Base-by-base conservation (phyloP, 92 coral and sea anemone genomes). In the Heliopora coerulea region DNA sequence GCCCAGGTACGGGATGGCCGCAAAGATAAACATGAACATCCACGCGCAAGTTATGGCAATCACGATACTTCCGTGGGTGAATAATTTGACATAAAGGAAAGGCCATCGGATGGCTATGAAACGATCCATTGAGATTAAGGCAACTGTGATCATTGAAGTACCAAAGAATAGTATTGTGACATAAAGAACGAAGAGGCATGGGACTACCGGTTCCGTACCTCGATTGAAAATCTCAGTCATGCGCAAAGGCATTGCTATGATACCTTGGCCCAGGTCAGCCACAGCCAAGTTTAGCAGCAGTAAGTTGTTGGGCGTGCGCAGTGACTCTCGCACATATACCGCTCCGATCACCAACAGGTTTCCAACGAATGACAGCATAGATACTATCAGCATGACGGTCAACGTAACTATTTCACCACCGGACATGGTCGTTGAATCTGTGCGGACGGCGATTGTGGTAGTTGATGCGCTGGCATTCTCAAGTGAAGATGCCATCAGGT, bases 101-200 rank as follows among this genome's bases (percentile, higher is more conserved):
- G 97, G 95, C 68, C 85, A 68, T 14, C 82, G 84, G 7, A 91
- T 79, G 26, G 97, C 96, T 18, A 91, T 32, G 64, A 89, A 91
- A 9, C 97, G 88, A 65, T 91, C 97, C 27, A 87, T 58, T 49
- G 96, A 89, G 61, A 91, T 91, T 10, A 91, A 60, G 11, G 97
- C 84, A 41, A 91, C 63, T 48, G 85, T 91, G 12, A 91, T 72
- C 66, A 89, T 91, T n/a, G 96, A 88, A 11, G 90, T 89, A 56
- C 95, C 90, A 78, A 86, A 91, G 75, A 91, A 87, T 50, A 91
- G 80, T 25, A 91, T 86, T 63, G 97, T 88, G 60, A 91, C 79
- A 37, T 90, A 92, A 63, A 91, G 83, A 1, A 91, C 97, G 42
- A 82, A 85, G 5, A 86, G 79, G 63, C 97, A 91, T 7, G 97